A percentile compares a stretch with the other conserved stretches of the same genome.
Conservation (phyloP, 2,113 vertebrate genomes). For the Cercopithecus mona region DNA sequence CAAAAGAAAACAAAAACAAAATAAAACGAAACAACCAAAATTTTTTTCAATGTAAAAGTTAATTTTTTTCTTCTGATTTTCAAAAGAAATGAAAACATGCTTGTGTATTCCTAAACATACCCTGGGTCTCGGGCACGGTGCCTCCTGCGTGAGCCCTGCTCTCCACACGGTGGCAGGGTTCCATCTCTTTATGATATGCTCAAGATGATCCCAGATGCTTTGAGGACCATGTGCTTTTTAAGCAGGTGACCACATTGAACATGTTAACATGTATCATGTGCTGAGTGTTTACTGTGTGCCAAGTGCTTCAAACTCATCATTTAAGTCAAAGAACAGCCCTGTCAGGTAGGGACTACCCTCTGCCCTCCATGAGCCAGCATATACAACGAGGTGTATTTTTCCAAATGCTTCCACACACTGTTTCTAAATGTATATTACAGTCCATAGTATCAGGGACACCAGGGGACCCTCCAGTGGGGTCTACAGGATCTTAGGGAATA, state of each 20-base stretch:
- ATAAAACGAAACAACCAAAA: no score
- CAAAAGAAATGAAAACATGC: background rate
- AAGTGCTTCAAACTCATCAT: background rate
- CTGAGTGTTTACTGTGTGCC: background rate
- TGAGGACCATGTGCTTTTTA: background rate
- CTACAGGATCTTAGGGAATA: background rate
- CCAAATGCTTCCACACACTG: no score
- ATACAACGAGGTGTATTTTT: background rate
- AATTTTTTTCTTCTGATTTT: conserved; percentile 20
- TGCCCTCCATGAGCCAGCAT: background rate
- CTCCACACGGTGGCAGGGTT: background rate
- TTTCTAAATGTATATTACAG: background rate
- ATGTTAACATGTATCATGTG: no score
- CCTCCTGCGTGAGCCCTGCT: background rate
- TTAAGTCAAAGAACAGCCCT: background rate
- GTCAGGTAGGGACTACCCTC: no score
- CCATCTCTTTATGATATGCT: fast-evolving
- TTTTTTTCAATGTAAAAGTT: background rate
- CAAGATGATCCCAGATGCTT: no score
- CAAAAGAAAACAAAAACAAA: no score
- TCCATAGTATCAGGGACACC: background rate
- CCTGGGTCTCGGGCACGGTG: background rate
- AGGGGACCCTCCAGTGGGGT: background rate
- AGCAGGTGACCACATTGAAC: background rate
- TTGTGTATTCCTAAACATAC: background rate